phyloP scores from a whole-genome alignment of 2,888 invertebrate species.

The Homarus gammarus region DNA sequence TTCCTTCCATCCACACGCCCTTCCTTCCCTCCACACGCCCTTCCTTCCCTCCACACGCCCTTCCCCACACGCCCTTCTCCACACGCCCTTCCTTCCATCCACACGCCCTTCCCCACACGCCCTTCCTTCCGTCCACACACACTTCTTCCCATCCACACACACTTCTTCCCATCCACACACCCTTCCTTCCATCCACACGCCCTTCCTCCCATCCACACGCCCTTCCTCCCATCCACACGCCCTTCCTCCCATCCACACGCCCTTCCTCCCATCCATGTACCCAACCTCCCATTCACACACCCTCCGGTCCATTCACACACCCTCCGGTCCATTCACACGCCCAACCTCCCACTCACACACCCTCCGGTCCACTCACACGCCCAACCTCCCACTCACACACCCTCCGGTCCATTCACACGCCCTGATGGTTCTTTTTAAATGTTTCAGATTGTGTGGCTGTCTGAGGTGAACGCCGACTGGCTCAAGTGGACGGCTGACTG shows the following conservation, averaged over 20 bases:
- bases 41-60: too few species aligned
- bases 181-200: too few species aligned
- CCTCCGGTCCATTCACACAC: background rate
- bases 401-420: slow-evolving; percentile 39
- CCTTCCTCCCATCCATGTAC: too few species aligned
- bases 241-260: background rate
- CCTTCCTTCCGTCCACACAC: background rate
- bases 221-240: slow-evolving; percentile 33
- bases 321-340: background rate
- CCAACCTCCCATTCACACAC: too few species aligned
- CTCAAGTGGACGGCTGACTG: too few species aligned
- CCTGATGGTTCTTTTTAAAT: too few species aligned
- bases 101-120: background rate
- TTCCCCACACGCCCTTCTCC: too few species aligned
- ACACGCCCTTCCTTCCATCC: background rate
- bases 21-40: background rate
- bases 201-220: slow-evolving; percentile 40
- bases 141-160: background rate
- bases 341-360: background rate
- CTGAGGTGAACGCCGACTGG: too few species aligned
- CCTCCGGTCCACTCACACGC: background rate
- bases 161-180: background rate
- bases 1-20: slow-evolving; percentile 35
- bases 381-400: background rate
- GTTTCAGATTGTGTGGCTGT: too few species aligned